Conservation (phyloP, 2,888 invertebrate genomes). For the Leptarthrus brevirostris region DNA sequence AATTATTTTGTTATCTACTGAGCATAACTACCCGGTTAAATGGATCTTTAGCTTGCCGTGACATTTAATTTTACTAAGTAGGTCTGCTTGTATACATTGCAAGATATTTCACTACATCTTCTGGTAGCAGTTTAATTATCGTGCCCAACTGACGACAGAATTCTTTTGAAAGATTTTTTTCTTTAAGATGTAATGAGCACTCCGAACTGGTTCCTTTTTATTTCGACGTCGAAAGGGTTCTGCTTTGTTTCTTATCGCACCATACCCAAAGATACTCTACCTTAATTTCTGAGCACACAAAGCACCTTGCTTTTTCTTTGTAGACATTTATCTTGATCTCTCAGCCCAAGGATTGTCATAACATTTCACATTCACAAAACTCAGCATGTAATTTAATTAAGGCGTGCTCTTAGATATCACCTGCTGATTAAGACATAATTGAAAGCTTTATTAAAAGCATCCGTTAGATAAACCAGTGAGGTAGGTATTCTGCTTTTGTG, state of each 20-base stretch:
- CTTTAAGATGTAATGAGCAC: not conserved
- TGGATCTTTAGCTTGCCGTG: too few relatives aligned
- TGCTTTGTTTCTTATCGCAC: constrained; percentile 20
- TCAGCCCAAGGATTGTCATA: constrained; percentile 34
- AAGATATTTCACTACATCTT: too few relatives aligned
- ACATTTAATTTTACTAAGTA: too few relatives aligned
- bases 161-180: not conserved
- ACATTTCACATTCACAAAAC: constrained; percentile 46
- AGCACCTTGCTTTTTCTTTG: constrained; percentile 32
- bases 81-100: too few relatives aligned
- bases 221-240: constrained; percentile 15
- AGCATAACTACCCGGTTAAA: too few relatives aligned
- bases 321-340: constrained; percentile 41
- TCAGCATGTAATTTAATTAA: constrained; percentile 57
- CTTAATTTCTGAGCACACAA: constrained; percentile 38
- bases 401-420: constrained; percentile 57
- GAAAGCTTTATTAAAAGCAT: too few relatives aligned
- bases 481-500: too few relatives aligned
- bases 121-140: too few relatives aligned
- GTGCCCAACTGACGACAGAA: too few relatives aligned
- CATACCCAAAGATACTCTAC: constrained; percentile 1
- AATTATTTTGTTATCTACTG: too few relatives aligned
- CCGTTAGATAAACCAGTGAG: too few relatives aligned
- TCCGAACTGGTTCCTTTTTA: constrained; percentile 2
- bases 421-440: constrained; percentile 58